Evolutionary conservation across 2,888 invertebrate genomes (phyloP).

Genomic region (Myathropa florea): DNA sequence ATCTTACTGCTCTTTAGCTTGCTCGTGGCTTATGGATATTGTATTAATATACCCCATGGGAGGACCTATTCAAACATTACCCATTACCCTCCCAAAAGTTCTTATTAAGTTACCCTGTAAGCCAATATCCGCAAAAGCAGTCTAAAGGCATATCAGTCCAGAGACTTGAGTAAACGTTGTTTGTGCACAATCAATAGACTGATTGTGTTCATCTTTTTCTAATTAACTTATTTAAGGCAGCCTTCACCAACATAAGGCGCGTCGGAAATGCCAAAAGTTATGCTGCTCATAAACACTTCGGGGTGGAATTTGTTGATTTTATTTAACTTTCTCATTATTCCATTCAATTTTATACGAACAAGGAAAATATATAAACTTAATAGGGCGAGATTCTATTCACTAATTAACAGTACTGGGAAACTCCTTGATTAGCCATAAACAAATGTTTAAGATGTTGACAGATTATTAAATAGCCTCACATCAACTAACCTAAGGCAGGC

Average conservation of each 20-base stretch:
- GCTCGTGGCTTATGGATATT: not conserved
- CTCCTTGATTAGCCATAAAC: not conserved
- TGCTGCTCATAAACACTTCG: not conserved
- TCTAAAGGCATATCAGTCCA: not conserved
- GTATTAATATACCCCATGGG: not conserved
- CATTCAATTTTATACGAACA: not conserved
- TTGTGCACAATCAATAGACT: not conserved
- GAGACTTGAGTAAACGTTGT: not conserved
- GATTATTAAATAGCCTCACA: not conserved
- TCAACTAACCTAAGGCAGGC: too few species aligned
- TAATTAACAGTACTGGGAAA: not conserved
- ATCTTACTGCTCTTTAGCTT: not conserved
- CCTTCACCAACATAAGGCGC: not conserved
- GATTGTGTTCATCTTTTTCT: not conserved
- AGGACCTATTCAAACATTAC: not conserved
- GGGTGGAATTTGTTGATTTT: not conserved
- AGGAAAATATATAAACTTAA: not conserved
- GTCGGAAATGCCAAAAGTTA: conserved; percentile 1
- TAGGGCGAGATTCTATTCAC: not conserved
- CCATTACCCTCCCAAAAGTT: not conserved
- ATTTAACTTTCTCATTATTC: conserved; percentile 8
- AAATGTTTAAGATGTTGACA: not conserved
- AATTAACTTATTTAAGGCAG: not conserved
- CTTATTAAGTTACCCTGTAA: not conserved
- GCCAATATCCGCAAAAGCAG: not conserved